These are phyloP conservation scores for Stichodactyla helianthus DNA, from an alignment of 64 coral and sea anemone genomes.

Conservation along the genomic window DNA sequence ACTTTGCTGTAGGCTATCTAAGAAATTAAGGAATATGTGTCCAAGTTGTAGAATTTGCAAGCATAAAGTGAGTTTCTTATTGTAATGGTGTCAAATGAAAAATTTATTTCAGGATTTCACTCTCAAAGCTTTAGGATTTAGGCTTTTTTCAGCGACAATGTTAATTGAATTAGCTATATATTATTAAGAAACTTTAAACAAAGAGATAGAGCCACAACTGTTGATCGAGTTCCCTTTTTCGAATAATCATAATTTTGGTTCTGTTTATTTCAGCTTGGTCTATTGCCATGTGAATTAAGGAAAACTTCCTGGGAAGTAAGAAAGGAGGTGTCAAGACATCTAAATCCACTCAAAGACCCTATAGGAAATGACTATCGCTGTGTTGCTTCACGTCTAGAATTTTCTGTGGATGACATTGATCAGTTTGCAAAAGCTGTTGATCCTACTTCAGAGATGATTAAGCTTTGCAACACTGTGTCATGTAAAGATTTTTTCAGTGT, in stretches of 20 bases:
- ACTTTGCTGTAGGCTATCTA: too few relatives aligned
- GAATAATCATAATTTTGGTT: background rate
- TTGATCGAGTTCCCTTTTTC: background rate
- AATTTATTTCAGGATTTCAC: too few relatives aligned
- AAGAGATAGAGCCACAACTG: too few relatives aligned
- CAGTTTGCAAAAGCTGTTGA: background rate
- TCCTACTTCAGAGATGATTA: constrained; percentile 48
- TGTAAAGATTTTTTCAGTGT: background rate
- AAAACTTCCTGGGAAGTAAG: constrained; percentile 45
- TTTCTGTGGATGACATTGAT: constrained; percentile 31
- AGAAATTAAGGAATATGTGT: too few relatives aligned
- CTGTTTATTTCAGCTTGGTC: background rate
- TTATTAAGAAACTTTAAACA: too few relatives aligned
- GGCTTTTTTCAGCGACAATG: too few relatives aligned
- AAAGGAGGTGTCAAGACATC: constrained; percentile 37
- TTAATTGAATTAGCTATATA: too few relatives aligned
- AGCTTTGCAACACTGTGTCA: constrained; percentile 29
- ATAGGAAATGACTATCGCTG: constrained; percentile 55
- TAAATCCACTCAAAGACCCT: constrained; percentile 50
- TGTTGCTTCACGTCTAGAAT: constrained; percentile 50
- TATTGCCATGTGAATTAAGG: constrained; percentile 26
- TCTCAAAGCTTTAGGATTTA: too few relatives aligned
- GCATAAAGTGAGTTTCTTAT: too few relatives aligned
- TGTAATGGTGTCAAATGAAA: too few relatives aligned
- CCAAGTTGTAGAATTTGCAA: too few relatives aligned